Evolutionary conservation across 1,140 invertebrate genomes (phyloP), one percentile per base, ranked within the genome.

Genomic region (Trypoxylus dichotomus): DNA sequence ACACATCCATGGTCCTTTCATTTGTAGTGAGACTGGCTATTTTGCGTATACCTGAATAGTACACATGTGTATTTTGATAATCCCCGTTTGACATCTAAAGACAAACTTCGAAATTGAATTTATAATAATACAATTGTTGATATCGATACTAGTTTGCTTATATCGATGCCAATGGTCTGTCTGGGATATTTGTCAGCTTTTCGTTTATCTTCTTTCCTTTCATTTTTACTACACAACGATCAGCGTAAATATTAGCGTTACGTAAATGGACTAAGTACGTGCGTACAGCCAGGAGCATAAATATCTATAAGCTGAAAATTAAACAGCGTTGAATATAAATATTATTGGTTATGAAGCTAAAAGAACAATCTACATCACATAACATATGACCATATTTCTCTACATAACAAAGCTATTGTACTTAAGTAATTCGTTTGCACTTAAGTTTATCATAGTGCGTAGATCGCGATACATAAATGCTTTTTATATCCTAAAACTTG

Each of bases 21-120:
- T 68, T 68, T 29, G 24, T 68, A 68, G 60, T 68, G 60, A 68
- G 60, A 68, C 60, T 68, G 60, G 60, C 60, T 68, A 68, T 68
- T 68, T 68, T 68, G 27, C 13, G 60, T 68, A 29, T 68, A 68
- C 24, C 21, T 68, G 27, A 27, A 68, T 24, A 13, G 24, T 24
- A 13, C 8, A 68, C 60, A 68, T 24, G 21, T 15, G 27, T 68
- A 68, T 54, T 54, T n/a, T 54, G 19, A 54, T 54, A 29, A 68
- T 68, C 27, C 21, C 60, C 24, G 21, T 68, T 68, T 68, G 60
- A 68, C 60, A 27, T 68, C 27, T 68, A 68, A 24, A 68, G 19
- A 68, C 60, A 8, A 27, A 24, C 47, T 68, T 29, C 60, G 60
- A 29, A 68, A 68, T 68, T 13, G 21, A 68, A 5, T 68, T 15